These are phyloP conservation scores for Pomacea maculata DNA, from an alignment of 1,140 invertebrate genomes.

Conservation along the genomic window DNA sequence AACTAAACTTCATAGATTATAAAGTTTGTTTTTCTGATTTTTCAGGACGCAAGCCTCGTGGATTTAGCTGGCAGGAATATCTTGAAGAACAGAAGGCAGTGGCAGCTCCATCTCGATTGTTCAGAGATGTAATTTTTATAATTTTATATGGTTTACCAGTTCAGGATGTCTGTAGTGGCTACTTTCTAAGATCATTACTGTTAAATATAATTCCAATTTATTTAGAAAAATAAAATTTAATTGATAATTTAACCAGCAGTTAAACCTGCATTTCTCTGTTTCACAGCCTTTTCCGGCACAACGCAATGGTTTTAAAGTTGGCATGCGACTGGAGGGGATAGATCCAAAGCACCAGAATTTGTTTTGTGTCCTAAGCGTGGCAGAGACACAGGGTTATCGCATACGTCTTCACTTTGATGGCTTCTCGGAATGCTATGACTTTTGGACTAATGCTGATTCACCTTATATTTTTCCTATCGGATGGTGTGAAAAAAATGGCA, in stretches of 20 bases:
- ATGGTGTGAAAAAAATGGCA: constrained; percentile 79
- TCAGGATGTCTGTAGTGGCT: background rate
- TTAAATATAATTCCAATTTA: too few species aligned
- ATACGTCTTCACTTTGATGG: constrained; percentile 92
- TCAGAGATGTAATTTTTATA: constrained; percentile 61
- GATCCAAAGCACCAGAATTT: constrained; percentile 89
- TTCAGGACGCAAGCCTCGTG: constrained; percentile 51
- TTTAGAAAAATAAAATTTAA: too few species aligned
- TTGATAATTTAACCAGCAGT: too few species aligned
- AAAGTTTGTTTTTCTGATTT: constrained; percentile 5
- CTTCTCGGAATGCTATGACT: constrained; percentile 88
- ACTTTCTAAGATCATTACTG: too few species aligned
- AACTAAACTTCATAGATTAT: too few species aligned
- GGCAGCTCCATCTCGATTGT: constrained; percentile 60
- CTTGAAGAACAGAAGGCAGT: constrained; percentile 59
- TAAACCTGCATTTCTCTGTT: background rate
- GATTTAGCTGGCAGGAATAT: constrained; percentile 65
- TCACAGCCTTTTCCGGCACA: constrained; percentile 59
- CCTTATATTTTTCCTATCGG: constrained; percentile 90
- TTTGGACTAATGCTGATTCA: constrained; percentile 92
- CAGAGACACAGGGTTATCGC: constrained; percentile 78
- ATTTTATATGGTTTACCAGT: background rate
- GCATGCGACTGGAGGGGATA: constrained; percentile 93
- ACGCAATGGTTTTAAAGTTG: constrained; percentile 81
- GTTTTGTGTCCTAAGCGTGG: constrained; percentile 88